These are phyloP conservation scores for Trissonchulus latispiculum DNA, from an alignment of 2,888 invertebrate species.

Conservation along the genomic window DNA sequence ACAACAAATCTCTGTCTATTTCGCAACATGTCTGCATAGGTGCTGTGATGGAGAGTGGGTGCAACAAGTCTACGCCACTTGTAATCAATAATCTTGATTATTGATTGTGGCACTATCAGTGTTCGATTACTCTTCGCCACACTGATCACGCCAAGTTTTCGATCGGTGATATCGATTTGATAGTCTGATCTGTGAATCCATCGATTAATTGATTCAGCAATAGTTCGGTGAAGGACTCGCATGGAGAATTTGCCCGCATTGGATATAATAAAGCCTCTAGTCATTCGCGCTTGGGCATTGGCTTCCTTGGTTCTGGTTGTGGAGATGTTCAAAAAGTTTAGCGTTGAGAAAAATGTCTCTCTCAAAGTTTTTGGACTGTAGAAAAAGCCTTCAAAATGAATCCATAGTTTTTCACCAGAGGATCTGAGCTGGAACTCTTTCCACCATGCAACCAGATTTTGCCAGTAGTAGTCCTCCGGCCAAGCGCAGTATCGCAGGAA, in stretches of 20 bases:
- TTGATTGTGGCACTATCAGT: background rate
- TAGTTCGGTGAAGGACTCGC: background rate
- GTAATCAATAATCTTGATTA: background rate
- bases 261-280: background rate
- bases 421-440: background rate
- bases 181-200: background rate
- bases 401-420: background rate
- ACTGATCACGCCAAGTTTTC: background rate
- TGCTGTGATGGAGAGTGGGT: no score
- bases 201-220: background rate
- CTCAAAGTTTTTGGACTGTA: background rate
- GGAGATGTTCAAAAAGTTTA: background rate
- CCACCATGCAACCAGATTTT: slow-evolving; percentile 2
- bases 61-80: background rate
- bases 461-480: slow-evolving; percentile 13
- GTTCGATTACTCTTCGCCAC: background rate
- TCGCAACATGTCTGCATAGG: no score
- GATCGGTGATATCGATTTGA: background rate
- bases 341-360: background rate
- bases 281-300: background rate
- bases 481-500: slow-evolving; percentile 10
- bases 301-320: no score
- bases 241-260: no score
- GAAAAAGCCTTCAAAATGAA: background rate
- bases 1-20: no score